Percentiles rank a stretch among this genome's conserved stretches.
phyloP scores from a whole-genome alignment of 2,113 vertebrate genomes.

The Gambusia holbrooki region DNA sequence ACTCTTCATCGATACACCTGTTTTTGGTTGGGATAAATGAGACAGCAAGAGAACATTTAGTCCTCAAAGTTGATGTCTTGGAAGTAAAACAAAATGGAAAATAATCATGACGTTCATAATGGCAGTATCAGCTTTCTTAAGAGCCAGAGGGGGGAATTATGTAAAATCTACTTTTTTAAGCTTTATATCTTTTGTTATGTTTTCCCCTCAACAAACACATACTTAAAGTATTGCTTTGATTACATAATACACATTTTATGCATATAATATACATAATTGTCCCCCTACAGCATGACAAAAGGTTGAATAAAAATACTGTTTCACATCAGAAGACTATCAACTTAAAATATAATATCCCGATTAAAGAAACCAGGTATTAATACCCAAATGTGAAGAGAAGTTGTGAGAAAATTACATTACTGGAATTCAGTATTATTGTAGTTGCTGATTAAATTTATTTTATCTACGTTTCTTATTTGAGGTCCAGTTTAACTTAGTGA shows the following conservation, averaged over 20 bases:
- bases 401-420: not conserved
- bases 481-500: conserved; percentile 57
- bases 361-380: not conserved
- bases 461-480: conserved; percentile 55
- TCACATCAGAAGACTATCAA: not conserved
- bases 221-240: too few species aligned
- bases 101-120: not conserved
- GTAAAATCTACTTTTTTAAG: too few species aligned
- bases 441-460: conserved; percentile 48
- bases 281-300: too few species aligned
- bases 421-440: conserved; percentile 21
- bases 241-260: too few species aligned
- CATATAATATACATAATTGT: too few species aligned
- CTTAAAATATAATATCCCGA: not conserved
- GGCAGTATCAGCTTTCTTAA: too few species aligned
- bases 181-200: too few species aligned
- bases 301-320: not conserved
- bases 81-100: not conserved
- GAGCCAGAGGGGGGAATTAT: too few species aligned
- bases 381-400: not conserved
- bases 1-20: not conserved
- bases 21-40: not conserved
- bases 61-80: not conserved
- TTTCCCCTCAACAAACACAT: too few species aligned
- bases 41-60: not conserved